Evolutionary conservation across 2,113 vertebrate species (phyloP).

Genomic region (Isichthys henryi): DNA sequence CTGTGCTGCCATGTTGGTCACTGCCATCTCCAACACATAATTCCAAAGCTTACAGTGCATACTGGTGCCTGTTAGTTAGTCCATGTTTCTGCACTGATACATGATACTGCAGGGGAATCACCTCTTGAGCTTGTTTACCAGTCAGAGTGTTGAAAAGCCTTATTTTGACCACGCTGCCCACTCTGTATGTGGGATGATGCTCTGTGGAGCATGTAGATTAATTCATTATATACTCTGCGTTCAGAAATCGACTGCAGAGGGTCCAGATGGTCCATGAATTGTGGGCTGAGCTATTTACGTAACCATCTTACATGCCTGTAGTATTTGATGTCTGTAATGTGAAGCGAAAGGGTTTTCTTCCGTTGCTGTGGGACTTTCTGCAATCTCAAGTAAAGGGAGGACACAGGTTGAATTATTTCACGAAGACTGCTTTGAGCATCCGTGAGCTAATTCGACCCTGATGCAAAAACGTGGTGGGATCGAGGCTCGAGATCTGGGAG

Average conservation of each 20-base stretch:
- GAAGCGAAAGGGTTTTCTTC: not conserved
- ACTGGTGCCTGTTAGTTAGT: not conserved
- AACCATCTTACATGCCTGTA: not conserved
- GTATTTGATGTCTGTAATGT: not conserved
- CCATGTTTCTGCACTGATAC: not conserved
- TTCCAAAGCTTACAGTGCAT: not conserved
- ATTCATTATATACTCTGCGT: not conserved
- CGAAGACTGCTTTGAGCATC: not conserved
- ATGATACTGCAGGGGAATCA: not conserved
- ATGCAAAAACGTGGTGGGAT: not conserved
- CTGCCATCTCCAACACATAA: not conserved
- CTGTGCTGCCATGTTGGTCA: not conserved
- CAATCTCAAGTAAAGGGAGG: not conserved
- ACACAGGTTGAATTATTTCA: not conserved
- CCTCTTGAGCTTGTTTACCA: not conserved
- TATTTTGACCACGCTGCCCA: not conserved
- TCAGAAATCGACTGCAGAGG: not conserved
- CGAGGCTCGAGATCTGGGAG: not conserved
- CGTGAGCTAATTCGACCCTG: not conserved
- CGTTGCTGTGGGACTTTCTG: not conserved
- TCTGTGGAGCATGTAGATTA: not conserved
- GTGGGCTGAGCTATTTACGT: not conserved
- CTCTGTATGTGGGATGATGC: not conserved
- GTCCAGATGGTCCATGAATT: not conserved
- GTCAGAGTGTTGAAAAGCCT: not conserved